These are phyloP conservation scores for Oppia nitens DNA, from an alignment of 1,140 invertebrate species.

Conservation along the genomic window DNA sequence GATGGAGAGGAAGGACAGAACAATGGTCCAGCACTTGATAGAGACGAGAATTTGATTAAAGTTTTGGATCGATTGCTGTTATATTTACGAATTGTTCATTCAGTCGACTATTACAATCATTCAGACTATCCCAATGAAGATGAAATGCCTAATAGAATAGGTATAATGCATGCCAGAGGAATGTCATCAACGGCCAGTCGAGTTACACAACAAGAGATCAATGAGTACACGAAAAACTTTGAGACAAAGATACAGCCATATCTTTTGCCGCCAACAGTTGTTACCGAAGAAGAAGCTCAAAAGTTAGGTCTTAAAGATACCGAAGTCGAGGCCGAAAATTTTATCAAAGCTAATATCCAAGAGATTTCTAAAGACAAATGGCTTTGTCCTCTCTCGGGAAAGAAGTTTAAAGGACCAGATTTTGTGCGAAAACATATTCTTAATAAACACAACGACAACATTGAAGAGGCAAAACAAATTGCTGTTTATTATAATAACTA, in stretches of 20 bases:
- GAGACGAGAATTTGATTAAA: slow-evolving; percentile 53
- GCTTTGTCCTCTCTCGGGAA: slow-evolving; percentile 93
- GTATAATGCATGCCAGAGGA: slow-evolving; percentile 91
- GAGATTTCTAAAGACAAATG: slow-evolving; percentile 89
- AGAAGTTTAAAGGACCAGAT: slow-evolving; percentile 98
- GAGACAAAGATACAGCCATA: slow-evolving; percentile 80
- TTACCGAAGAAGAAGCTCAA: slow-evolving; percentile 59
- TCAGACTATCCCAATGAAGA: slow-evolving; percentile 99
- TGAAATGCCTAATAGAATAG: slow-evolving; percentile 97
- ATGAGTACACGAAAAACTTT: slow-evolving; percentile 57
- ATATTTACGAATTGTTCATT: slow-evolving; percentile 92
- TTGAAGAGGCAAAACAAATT: slow-evolving; percentile 90
- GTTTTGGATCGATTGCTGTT: slow-evolving; percentile 66
- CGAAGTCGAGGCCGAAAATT: slow-evolving; percentile 79
- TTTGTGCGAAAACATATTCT: slow-evolving; percentile 97
- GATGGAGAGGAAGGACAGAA: slow-evolving; percentile 35
- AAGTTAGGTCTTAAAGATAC: slow-evolving; percentile 73
- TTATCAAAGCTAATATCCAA: slow-evolving; percentile 72
- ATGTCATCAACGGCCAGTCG: slow-evolving; percentile 53
- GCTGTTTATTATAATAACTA: slow-evolving; percentile 97
- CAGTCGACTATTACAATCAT: slow-evolving; percentile 96
- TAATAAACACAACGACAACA: slow-evolving; percentile 90
- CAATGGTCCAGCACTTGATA: slow-evolving; percentile 39
- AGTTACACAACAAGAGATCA: slow-evolving; percentile 39
- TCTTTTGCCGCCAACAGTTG: slow-evolving; percentile 44